Evolutionary conservation across 2,888 invertebrate genomes (phyloP).

Genomic region (Agrotis puta): DNA sequence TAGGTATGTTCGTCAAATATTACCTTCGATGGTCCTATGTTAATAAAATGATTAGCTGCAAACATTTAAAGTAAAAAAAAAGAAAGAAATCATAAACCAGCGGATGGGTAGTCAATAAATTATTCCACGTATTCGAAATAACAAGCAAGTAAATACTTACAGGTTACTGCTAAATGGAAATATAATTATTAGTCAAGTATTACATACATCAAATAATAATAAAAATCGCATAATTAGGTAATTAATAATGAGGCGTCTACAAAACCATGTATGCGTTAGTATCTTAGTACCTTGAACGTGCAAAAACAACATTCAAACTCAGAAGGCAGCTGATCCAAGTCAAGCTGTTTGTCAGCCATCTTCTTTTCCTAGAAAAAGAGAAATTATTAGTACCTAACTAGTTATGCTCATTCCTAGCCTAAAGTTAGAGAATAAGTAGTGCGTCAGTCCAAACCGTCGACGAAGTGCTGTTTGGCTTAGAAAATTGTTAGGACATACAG

Average conservation of each 20-base stretch:
- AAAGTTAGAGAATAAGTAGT: conserved; percentile 48
- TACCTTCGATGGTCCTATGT: conserved; percentile 62
- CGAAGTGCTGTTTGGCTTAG: conserved; percentile 31
- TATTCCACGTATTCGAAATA: conserved; percentile 54
- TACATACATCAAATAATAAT: conserved; percentile 55
- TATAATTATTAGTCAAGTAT: conserved; percentile 66
- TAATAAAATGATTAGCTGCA: conserved; percentile 56
- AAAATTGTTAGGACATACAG: conserved; percentile 30
- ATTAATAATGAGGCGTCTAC: conserved; percentile 60
- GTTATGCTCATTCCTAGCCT: conserved; percentile 39
- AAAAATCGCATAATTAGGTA: conserved; percentile 56
- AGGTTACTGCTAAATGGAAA: conserved; percentile 71
- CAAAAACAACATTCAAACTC: conserved; percentile 99
- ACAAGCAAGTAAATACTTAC: conserved; percentile 70
- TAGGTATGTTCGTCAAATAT: conserved; percentile 34
- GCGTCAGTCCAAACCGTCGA: conserved; percentile 54
- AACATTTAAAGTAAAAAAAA: conserved; percentile 55
- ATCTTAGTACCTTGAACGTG: conserved; percentile 96
- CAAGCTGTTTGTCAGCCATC: conserved; percentile 93
- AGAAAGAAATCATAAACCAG: conserved; percentile 60
- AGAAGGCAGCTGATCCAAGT: conserved; percentile 97
- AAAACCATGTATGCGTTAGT: conserved; percentile 73
- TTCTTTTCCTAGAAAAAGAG: conserved; percentile 92
- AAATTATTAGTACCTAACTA: conserved; percentile 82
- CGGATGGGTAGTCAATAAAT: conserved; percentile 47